Conservation (phyloP, 2,113 vertebrate species). For the Hydrolagus affinis region DNA sequence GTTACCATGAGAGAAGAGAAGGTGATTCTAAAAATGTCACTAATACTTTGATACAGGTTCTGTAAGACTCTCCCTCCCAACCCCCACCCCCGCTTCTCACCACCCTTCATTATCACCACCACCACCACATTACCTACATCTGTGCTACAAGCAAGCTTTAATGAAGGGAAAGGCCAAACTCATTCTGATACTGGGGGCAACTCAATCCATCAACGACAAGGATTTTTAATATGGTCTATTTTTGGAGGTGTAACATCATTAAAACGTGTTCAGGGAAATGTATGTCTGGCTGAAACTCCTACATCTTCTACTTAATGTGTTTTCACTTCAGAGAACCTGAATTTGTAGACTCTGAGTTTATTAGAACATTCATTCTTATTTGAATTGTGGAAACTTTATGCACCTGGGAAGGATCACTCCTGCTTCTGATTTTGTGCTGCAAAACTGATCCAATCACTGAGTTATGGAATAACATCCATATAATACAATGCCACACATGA, state of each 20-base stretch:
- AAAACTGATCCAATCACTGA: background rate
- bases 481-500: no score
- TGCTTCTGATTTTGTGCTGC: background rate
- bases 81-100: no score
- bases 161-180: background rate
- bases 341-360: background rate
- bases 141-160: background rate
- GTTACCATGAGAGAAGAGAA: background rate
- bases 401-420: background rate
- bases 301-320: background rate
- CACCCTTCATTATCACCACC: no score
- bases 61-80: background rate
- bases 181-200: background rate
- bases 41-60: background rate
- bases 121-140: background rate
- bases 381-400: background rate
- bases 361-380: background rate
- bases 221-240: background rate
- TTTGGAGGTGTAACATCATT: background rate
- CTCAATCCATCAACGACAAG: background rate
- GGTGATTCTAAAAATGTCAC: slow-evolving; percentile 9
- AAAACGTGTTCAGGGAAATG: background rate
- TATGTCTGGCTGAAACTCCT: background rate
- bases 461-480: background rate
- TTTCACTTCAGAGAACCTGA: background rate